phyloP scores from a whole-genome alignment of 1,140 invertebrate species.

The Saccostrea cuccullata region DNA sequence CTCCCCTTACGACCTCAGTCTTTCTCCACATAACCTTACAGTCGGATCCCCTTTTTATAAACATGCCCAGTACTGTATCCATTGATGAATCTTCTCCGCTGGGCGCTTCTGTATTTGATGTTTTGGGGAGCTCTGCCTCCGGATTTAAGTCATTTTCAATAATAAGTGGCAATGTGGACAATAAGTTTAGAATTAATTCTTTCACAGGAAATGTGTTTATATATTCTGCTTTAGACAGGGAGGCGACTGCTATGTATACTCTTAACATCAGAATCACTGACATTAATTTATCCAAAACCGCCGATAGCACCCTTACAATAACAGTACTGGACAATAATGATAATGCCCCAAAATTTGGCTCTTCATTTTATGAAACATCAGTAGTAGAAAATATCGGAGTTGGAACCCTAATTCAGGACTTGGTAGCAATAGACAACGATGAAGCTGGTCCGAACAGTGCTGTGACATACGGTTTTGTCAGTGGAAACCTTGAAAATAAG shows the following conservation, averaged over 20 bases:
- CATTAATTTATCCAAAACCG: conserved; percentile 49
- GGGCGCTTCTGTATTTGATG: conserved; percentile 43
- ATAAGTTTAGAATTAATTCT: conserved; percentile 58
- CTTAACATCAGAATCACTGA: conserved; percentile 53
- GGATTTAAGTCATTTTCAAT: conserved; percentile 85
- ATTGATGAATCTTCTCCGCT: conserved; percentile 43
- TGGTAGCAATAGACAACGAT: conserved; percentile 94
- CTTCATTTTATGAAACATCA: conserved; percentile 51
- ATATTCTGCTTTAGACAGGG: conserved; percentile 56
- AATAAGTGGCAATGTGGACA: conserved; percentile 83
- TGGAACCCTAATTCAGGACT: conserved; percentile 92
- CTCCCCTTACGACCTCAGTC: conserved; percentile 27
- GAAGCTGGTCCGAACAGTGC: conserved; percentile 80
- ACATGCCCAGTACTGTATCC: background rate
- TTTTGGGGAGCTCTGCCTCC: conserved; percentile 81
- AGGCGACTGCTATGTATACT: conserved; percentile 53
- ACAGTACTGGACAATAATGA: conserved; percentile 90
- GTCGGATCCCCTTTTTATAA: conserved; percentile 19
- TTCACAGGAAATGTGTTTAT: conserved; percentile 60
- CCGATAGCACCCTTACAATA: conserved; percentile 56
- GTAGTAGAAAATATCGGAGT: conserved; percentile 85
- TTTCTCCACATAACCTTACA: conserved; percentile 45
- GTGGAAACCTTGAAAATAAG: conserved; percentile 42
- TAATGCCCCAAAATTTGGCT: conserved; percentile 89
- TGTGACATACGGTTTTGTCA: conserved; percentile 30